These are phyloP conservation scores for Troilus luridus DNA, from an alignment of 2,888 invertebrate species.

Conservation along the genomic window DNA sequence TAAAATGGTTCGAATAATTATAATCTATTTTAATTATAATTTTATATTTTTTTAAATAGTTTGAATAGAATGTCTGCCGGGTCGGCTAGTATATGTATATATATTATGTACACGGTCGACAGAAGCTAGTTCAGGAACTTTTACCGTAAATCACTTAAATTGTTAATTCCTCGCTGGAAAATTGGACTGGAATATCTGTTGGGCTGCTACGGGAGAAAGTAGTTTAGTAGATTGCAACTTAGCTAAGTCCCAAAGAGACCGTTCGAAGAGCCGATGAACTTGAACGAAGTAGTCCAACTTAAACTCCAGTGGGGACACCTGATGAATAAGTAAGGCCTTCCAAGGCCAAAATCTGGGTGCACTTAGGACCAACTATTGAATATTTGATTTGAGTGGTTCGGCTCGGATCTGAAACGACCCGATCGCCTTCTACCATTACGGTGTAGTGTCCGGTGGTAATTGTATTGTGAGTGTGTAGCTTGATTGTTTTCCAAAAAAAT, in stretches of 20 bases:
- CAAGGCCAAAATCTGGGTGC: neutral
- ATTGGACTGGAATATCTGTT: conserved; percentile 14
- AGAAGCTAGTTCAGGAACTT: neutral
- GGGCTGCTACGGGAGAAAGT: neutral
- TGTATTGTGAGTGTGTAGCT: neutral
- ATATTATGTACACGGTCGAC: too few species aligned
- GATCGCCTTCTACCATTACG: neutral
- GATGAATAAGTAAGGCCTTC: neutral
- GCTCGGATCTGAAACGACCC: neutral
- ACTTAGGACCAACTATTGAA: neutral
- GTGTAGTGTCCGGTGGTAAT: neutral
- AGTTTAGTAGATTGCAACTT: conserved; percentile 30
- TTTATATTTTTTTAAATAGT: too few species aligned
- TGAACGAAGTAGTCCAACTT: conserved; percentile 31
- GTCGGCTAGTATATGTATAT: too few species aligned
- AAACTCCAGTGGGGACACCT: conserved; percentile 30
- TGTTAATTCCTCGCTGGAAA: neutral
- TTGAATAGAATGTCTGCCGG: too few species aligned
- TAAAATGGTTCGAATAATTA: too few species aligned
- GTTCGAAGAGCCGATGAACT: neutral
- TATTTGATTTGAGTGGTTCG: neutral
- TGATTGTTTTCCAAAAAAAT: too few species aligned
- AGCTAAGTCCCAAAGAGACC: conserved; percentile 31
- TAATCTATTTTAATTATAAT: too few species aligned
- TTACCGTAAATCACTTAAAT: neutral